phyloP scores from a whole-genome alignment of 2,797 vertebrate genomes.

The Tympanoctomys barrerae region DNA sequence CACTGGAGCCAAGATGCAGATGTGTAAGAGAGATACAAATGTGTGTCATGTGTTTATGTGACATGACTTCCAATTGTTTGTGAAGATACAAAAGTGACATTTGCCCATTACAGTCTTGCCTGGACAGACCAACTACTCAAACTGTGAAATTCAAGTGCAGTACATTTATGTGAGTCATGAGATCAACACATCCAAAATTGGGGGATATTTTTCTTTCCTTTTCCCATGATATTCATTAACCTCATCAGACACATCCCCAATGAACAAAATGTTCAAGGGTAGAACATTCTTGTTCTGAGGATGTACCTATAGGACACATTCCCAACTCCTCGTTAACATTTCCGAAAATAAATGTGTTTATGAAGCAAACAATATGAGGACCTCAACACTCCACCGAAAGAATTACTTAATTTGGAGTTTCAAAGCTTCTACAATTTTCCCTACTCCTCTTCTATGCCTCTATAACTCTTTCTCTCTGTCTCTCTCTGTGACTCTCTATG shows the following conservation, averaged over 20 bases:
- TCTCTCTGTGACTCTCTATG: background rate
- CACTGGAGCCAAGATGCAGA: background rate
- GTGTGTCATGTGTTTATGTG: background rate
- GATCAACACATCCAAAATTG: background rate
- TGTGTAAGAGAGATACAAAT: background rate
- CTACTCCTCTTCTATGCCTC: background rate
- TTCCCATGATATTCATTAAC: background rate
- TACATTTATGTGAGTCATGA: background rate
- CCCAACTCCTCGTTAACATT: background rate
- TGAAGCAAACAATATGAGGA: background rate
- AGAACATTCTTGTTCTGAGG: background rate
- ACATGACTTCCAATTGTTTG: background rate
- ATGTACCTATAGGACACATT: background rate
- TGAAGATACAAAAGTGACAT: background rate
- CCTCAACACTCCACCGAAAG: background rate
- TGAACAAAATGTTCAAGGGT: background rate
- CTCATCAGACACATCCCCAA: background rate
- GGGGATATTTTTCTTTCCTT: background rate
- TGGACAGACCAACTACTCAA: background rate
- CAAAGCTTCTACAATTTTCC: background rate
- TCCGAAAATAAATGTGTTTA: background rate
- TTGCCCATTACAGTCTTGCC: background rate
- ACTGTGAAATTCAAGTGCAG: background rate
- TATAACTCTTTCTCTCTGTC: background rate
- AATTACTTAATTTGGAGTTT: background rate